A percentile compares a stretch with the other conserved stretches of the same genome.
Evolutionary conservation across 2,888 invertebrate genomes (phyloP).

Genomic region (Coenonympha arcania): DNA sequence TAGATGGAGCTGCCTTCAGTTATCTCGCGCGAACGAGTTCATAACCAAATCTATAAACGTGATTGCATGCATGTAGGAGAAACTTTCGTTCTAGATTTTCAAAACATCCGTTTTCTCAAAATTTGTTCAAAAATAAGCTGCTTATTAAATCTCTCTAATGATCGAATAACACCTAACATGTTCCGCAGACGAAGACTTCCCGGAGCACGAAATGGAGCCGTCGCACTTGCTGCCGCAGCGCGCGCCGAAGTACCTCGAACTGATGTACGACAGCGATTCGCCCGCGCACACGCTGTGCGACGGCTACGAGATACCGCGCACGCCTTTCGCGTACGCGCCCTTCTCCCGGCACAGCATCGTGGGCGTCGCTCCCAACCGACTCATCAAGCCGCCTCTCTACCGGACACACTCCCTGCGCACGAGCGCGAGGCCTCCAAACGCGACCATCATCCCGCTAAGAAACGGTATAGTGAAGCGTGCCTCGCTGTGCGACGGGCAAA

Average conservation of each 20-base stretch:
- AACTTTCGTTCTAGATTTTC: no score
- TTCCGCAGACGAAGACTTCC: constrained; percentile 55
- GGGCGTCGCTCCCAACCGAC: constrained; percentile 57
- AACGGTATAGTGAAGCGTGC: constrained; percentile 55
- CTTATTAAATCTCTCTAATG: no score
- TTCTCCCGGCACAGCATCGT: constrained; percentile 62
- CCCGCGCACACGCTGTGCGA: constrained; percentile 58
- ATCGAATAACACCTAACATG: no score
- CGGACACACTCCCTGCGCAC: constrained; percentile 55
- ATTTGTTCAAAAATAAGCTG: no score
- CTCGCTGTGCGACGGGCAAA: constrained; percentile 55
- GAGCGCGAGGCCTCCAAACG: constrained; percentile 51
- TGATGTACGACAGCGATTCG: constrained; percentile 75
- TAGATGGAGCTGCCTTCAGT: no score
- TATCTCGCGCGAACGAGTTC: no score
- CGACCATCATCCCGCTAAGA: constrained; percentile 61
- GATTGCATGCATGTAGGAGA: no score
- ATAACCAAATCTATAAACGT: no score
- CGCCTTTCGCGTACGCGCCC: constrained; percentile 43
- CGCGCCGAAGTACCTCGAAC: constrained; percentile 78
- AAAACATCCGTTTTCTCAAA: no score
- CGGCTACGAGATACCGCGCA: constrained; percentile 78
- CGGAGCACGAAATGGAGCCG: constrained; percentile 62
- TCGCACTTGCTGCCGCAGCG: constrained; percentile 53
- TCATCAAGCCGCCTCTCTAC: constrained; percentile 49